phyloP scores from a whole-genome alignment of 2,888 invertebrate genomes.

The Geotrupes spiniger region DNA sequence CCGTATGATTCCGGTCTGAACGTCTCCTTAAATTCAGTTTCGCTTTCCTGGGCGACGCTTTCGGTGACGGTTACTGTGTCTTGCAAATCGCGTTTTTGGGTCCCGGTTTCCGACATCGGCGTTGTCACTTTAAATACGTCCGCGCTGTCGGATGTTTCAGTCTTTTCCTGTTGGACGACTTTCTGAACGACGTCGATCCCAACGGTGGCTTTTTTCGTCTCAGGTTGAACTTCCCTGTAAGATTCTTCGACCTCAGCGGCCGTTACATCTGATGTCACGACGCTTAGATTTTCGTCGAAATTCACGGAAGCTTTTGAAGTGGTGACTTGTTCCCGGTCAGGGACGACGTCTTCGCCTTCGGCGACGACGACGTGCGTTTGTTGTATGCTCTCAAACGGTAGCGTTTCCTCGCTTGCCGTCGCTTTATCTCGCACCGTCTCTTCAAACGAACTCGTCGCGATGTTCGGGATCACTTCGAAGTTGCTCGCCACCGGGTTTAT shows the following conservation, averaged over 20 bases:
- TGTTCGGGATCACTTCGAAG: conserved; percentile 46
- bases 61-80: conserved; percentile 53
- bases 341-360: conserved; percentile 49
- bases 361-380: conserved; percentile 45
- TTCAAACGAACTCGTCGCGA: conserved; percentile 36
- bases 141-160: conserved; percentile 38
- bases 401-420: conserved; percentile 37
- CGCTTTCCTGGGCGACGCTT: conserved; percentile 52
- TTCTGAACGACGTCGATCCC: conserved; percentile 41
- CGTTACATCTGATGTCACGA: conserved; percentile 49
- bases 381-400: conserved; percentile 42
- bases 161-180: conserved; percentile 46
- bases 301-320: conserved; percentile 48
- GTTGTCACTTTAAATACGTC: conserved; percentile 30
- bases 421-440: conserved; percentile 24
- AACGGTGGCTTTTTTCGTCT: conserved; percentile 38
- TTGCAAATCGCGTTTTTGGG: conserved; percentile 49
- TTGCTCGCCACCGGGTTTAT: conserved; percentile 50
- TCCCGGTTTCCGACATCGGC: conserved; percentile 42
- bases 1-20: conserved; percentile 52
- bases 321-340: conserved; percentile 42
- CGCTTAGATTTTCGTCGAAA: conserved; percentile 46
- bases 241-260: conserved; percentile 49
- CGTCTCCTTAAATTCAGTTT: conserved; percentile 50
- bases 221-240: conserved; percentile 41